Conservation (phyloP, 2,797 vertebrate species). For the Pangasius macronema region DNA sequence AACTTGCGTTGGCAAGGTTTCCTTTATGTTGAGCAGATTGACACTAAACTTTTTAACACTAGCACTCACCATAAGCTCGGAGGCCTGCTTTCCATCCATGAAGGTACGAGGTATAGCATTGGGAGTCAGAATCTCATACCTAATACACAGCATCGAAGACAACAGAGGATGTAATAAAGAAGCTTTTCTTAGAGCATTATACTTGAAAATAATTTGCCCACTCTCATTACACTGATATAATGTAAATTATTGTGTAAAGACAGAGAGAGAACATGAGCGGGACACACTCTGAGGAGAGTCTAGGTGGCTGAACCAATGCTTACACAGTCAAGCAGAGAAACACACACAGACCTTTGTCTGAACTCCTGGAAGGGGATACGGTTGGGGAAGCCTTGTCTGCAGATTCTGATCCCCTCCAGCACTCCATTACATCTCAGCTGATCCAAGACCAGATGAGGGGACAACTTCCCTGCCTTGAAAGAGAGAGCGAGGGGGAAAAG, state of each 20-base stretch:
- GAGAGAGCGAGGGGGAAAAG: neutral
- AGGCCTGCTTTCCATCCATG: conserved; percentile 90
- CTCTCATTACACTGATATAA: neutral
- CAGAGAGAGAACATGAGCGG: conserved; percentile 5
- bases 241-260: neutral
- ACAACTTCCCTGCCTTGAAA: conserved; percentile 81
- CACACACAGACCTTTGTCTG: conserved; percentile 81
- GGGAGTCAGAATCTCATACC: conserved; percentile 84
- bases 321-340: conserved; percentile 3
- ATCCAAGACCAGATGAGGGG: conserved; percentile 84
- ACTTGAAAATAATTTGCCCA: neutral
- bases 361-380: conserved; percentile 93
- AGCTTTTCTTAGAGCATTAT: neutral
- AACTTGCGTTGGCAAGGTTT: neutral
- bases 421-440: conserved; percentile 91
- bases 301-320: neutral
- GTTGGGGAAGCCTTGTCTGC: conserved; percentile 92
- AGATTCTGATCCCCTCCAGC: conserved; percentile 91
- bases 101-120: conserved; percentile 88
- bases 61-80: conserved; percentile 82
- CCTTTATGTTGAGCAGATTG: neutral
- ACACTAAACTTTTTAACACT: neutral
- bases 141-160: conserved; percentile 57
- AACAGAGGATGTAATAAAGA: neutral
- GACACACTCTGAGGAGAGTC: neutral